Base-by-base conservation (phyloP, 2,888 invertebrate species). In the Parascotia fuliginaria region DNA sequence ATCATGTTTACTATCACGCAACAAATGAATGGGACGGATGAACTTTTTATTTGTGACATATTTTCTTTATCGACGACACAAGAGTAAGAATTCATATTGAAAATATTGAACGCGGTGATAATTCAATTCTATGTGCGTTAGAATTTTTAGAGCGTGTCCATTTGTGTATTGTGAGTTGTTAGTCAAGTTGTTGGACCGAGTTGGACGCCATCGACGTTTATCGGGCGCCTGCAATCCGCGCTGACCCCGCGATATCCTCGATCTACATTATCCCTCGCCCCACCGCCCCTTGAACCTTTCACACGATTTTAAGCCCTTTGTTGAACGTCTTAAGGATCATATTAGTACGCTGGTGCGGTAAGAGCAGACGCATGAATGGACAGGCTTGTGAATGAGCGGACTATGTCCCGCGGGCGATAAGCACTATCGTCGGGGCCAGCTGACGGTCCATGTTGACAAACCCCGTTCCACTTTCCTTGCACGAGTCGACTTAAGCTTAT, bases 171-270 rank as follows among this genome's bases (percentile, higher is more conserved):
- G 73, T 72, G 73, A 63, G 65, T 60, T 62, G 68, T 70, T 71
- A 77, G 73, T 73, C 59, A 75, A 79, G 76, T 76, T 70, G 74
- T 78, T 75, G 77, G 73, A 79, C 76, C 75, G n/a, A 70, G 74
- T 79, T 75, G 78, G 73, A 77, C 75, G 82, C 76, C 82, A 77
- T 75, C 77, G 72, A 66, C 80, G 81, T 88, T 89, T 89, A 90
- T 89, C 90, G 82, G 84, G 81, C 85, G 89, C 87, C 87, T 89
- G 86, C 90, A 91, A 92, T 91, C 92, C 89, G 85, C 83, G 89
- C 79, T 91, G 91, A 92, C 91, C 91, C 89, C 87, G 85, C 80
- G 89, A 90, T 89, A 91, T 92, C 90, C 90, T 89, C 89, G 85
- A 85, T 88, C 87, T 82, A 85, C 79, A 83, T 86, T 75, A 71